Evolutionary conservation across 30 jellyfish, hydroid and myxozoan species (phyloP).

Genomic region (Aurelia aurita complex sp. Pacific): DNA sequence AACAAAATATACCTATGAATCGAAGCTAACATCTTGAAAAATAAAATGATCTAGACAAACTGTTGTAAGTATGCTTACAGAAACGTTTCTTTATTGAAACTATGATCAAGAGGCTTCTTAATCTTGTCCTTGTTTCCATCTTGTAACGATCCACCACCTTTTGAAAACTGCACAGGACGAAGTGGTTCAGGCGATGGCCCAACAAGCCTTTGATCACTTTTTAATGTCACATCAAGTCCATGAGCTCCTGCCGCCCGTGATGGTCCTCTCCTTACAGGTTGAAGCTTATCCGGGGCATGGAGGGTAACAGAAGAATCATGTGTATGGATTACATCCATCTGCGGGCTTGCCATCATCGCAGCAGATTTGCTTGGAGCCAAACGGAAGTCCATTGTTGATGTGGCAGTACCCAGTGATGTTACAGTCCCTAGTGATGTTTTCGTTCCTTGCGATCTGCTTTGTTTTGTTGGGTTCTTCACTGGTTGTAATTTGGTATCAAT

Average conservation of each 20-base stretch:
- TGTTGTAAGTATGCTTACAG: neutral
- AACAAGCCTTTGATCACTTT: slow-evolving; percentile 39
- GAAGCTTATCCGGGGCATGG: slow-evolving; percentile 68
- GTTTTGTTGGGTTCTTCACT: slow-evolving; percentile 37
- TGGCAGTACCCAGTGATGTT: neutral
- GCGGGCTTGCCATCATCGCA: slow-evolving; percentile 24
- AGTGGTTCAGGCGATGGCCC: slow-evolving; percentile 67
- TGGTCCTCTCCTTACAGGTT: slow-evolving; percentile 72
- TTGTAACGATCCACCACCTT: slow-evolving; percentile 9
- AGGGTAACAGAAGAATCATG: slow-evolving; percentile 28
- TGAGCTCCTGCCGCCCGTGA: slow-evolving; percentile 54
- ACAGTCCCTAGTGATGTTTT: slow-evolving; percentile 1
- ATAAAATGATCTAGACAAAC: too few relatives aligned
- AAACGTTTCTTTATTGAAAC: slow-evolving; percentile 57
- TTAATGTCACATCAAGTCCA: slow-evolving; percentile 24
- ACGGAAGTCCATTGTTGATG: slow-evolving; percentile 44
- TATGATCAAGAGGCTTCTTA: slow-evolving; percentile 22
- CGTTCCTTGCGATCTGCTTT: slow-evolving; percentile 10
- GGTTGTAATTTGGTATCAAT: slow-evolving; percentile 70
- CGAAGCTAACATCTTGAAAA: too few relatives aligned
- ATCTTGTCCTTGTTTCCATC: slow-evolving; percentile 36
- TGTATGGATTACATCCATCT: slow-evolving; percentile 5
- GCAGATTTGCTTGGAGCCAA: slow-evolving; percentile 42
- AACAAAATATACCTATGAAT: too few relatives aligned
- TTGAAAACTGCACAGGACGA: slow-evolving; percentile 56